phyloP scores from a whole-genome alignment of 2,113 vertebrate species.

The Capreolus pygargus region DNA sequence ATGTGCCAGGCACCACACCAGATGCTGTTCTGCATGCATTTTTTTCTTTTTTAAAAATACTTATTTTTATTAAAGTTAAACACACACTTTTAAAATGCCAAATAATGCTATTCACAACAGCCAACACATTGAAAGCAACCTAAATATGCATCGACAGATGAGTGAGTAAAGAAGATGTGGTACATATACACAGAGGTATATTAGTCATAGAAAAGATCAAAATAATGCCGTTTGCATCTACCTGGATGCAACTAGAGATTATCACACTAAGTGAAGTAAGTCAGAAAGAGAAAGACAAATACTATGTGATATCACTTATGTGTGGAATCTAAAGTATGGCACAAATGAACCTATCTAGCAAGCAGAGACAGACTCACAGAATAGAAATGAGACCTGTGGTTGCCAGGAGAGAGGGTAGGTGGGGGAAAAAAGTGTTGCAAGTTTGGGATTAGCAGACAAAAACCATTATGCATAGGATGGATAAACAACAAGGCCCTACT shows the following conservation, averaged over 20 bases:
- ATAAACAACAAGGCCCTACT: neutral
- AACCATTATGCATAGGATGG: neutral
- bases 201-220: neutral
- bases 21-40: neutral
- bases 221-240: neutral
- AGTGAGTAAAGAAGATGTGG: neutral
- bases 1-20: neutral
- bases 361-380: neutral
- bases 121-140: neutral
- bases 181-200: neutral
- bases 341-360: neutral
- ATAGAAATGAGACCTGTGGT: neutral
- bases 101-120: neutral
- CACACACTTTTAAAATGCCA: neutral
- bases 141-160: rapidly evolving
- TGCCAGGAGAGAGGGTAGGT: neutral
- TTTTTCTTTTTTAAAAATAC: neutral
- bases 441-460: neutral
- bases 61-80: neutral
- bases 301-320: neutral
- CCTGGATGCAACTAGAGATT: neutral
- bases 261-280: neutral
- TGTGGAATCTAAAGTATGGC: neutral
- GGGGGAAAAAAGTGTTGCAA: neutral
- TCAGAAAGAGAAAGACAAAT: neutral